Conservation (phyloP, 1,140 invertebrate species). For the Ylistrum balloti region DNA sequence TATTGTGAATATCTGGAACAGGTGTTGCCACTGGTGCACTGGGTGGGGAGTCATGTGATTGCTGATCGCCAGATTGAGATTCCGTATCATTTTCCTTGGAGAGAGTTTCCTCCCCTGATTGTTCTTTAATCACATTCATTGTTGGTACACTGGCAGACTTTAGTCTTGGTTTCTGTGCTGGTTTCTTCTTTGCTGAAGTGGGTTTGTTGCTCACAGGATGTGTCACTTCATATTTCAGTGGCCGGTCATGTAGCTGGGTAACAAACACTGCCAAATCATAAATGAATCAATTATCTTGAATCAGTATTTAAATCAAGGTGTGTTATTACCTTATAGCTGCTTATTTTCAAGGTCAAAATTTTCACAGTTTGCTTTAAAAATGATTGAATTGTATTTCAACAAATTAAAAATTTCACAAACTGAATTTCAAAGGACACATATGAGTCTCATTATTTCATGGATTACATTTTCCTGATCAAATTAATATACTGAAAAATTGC, state of each 20-base stretch:
- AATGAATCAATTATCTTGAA: no score
- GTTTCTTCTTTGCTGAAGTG: neutral
- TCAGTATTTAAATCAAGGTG: no score
- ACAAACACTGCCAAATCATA: constrained; percentile 53
- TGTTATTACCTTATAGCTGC: no score
- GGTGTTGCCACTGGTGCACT: neutral
- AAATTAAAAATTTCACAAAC: no score
- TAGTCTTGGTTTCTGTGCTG: constrained; percentile 11
- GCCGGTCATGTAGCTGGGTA: constrained; percentile 58
- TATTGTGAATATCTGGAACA: neutral
- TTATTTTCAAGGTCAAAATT: no score
- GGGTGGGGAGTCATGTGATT: neutral
- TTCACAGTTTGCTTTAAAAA: no score
- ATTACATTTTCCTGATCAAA: no score
- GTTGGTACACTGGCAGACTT: constrained; percentile 48
- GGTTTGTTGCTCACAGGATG: constrained; percentile 55
- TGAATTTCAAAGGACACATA: no score
- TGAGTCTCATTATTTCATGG: no score
- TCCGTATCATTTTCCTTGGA: neutral
- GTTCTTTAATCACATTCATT: constrained; percentile 21
- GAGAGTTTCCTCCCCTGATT: neutral
- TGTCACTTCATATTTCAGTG: constrained; percentile 60
- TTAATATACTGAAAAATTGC: no score
- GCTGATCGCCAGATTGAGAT: neutral
- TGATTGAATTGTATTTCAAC: no score